These are phyloP conservation scores for Calameuta pallipes DNA, from an alignment of 2,888 invertebrate genomes.

Conservation along the genomic window DNA sequence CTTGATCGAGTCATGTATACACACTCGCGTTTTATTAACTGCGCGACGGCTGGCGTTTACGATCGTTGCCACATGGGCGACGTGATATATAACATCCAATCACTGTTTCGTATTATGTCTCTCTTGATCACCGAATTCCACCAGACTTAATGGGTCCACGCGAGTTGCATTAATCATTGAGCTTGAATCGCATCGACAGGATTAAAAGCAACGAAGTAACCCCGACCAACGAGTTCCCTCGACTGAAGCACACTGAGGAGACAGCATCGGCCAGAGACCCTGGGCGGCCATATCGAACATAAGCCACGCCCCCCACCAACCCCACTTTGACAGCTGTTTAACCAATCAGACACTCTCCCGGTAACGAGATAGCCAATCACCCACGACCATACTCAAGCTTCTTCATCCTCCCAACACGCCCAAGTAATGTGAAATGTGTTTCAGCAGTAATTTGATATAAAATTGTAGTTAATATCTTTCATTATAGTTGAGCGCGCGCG, in stretches of 20 bases:
- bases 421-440: conserved; percentile 65
- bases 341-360: conserved; percentile 29
- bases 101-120: background rate
- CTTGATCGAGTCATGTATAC: background rate
- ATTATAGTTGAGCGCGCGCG: conserved; percentile 52
- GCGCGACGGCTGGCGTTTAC: background rate
- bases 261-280: conserved; percentile 33
- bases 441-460: conserved; percentile 66
- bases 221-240: conserved; percentile 53
- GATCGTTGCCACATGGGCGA: background rate
- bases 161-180: background rate
- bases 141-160: background rate
- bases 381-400: background rate
- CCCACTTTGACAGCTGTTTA: conserved; percentile 39
- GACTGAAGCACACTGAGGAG: conserved; percentile 51
- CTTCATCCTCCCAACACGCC: conserved; percentile 45
- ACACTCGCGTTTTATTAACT: background rate
- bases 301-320: conserved; percentile 45
- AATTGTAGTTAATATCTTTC: conserved; percentile 67
- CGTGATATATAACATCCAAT: background rate
- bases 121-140: background rate
- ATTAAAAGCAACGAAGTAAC: conserved; percentile 1
- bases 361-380: conserved; percentile 39
- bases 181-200: background rate
- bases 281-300: conserved; percentile 61